Evolutionary conservation across 1,140 invertebrate genomes (phyloP), one percentile per base, ranked within the genome.

Genomic region (Zaprionus capensis): DNA sequence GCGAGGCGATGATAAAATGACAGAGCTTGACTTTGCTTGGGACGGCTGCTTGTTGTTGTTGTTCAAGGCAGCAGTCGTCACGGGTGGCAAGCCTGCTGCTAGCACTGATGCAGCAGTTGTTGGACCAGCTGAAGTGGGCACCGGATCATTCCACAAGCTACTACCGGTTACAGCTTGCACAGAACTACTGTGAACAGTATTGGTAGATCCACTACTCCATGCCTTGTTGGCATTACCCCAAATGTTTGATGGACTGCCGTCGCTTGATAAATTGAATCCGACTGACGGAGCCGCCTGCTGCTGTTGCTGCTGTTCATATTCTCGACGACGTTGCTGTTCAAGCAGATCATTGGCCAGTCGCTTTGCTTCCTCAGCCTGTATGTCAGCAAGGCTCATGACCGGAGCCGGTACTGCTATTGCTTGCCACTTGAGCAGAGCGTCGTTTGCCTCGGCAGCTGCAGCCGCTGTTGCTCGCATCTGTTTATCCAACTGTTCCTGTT

Each of bases 301-400:
- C 44, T 95, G 24, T 24, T 24, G 24, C 24, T 24, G 94, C 56
- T 95, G 94, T 22, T 94, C 93, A 53, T 95, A 93, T 59, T 95
- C 94, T 81, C 94, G 92, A 94, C 95, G 93, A 95, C 90, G 82
- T 28, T 91, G 91, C 56, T 78, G 64, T 28, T 91, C 85, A 5
- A 78, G 24, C n/a, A 82, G 44, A 11, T 92, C 92, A 36, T 56
- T 71, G 1, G 94, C 92, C 59, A 96, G 92, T 34, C 94, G 94
- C 76, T 96, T 96, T 58, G 96, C 94, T 87, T 97, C 96, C 92
- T 98, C 97, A 14, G 96, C 96, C 91, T 98, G 97, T 86, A 98
- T 98, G 84, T 98, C 97, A 14, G 95, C 94, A 7, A 98, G 93
- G 51, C 96, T 96, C 87, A 97, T 97, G 0, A 96, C 95, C 55